Conservation (phyloP, 2,797 vertebrate genomes). For the Menidia menidia region DNA sequence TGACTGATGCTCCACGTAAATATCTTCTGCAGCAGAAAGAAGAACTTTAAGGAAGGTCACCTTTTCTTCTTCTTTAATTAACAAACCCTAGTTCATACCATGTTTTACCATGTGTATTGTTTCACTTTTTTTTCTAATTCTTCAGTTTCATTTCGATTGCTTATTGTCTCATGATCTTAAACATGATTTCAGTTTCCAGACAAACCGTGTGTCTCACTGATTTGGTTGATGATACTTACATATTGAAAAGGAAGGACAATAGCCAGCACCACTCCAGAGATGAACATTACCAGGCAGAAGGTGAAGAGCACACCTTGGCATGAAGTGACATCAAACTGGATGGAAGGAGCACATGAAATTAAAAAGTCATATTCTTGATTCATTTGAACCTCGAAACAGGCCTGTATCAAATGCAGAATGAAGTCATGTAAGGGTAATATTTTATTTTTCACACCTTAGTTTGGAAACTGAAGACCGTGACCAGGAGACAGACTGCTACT, state of each 20-base stretch:
- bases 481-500: constrained; percentile 88
- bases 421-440: background rate
- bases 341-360: constrained; percentile 21
- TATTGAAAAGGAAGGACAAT: constrained; percentile 89
- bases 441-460: constrained; percentile 85
- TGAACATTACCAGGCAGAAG: constrained; percentile 89
- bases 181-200: background rate
- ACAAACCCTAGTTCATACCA: too few relatives aligned
- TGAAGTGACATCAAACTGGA: constrained; percentile 92
- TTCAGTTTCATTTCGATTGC: background rate
- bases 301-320: constrained; percentile 89
- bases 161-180: background rate
- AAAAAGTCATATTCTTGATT: background rate
- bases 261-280: constrained; percentile 88
- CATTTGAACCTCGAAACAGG: background rate
- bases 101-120: too few relatives aligned
- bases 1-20: background rate
- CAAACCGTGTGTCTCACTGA: background rate
- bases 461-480: constrained; percentile 94
- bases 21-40: background rate
- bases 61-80: too few relatives aligned
- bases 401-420: background rate
- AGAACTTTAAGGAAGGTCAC: background rate
- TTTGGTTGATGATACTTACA: constrained; percentile 78
- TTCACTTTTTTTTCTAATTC: too few relatives aligned